Evolutionary conservation across 1,140 invertebrate genomes (phyloP).

Genomic region (Magallana ariakensis): DNA sequence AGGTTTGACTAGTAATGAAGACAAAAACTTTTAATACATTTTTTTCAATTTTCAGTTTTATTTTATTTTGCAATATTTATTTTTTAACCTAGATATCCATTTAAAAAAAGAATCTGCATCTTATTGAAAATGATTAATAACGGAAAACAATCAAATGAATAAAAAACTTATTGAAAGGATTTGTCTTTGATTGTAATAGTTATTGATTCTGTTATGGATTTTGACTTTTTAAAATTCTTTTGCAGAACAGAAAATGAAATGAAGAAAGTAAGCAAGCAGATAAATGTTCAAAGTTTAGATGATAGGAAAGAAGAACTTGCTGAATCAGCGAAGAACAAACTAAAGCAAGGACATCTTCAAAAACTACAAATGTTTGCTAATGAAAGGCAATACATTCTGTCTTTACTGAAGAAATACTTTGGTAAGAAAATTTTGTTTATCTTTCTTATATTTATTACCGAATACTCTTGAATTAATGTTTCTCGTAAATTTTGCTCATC

Average conservation of each 20-base stretch:
- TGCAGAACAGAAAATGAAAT: not conserved
- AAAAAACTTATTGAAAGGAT: not conserved
- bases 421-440: not conserved
- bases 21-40: not conserved
- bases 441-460: not conserved
- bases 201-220: not conserved
- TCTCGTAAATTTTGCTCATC: not conserved
- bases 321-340: not conserved
- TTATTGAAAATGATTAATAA: not conserved
- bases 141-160: not conserved
- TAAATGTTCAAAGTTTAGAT: conserved; percentile 9
- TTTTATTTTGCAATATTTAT: not conserved
- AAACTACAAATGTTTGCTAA: conserved; percentile 14
- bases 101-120: not conserved
- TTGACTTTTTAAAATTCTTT: not conserved
- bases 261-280: not conserved
- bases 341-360: not conserved
- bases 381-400: conserved; percentile 9
- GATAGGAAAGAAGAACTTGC: not conserved
- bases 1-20: not conserved
- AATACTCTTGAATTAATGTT: not conserved
- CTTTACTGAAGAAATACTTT: conserved; percentile 4
- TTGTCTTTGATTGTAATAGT: not conserved
- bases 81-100: not conserved
- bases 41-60: not conserved